Percentiles rank a stretch among this genome's conserved stretches.
These are phyloP conservation scores for Conomelus anceps DNA, from an alignment of 2,888 invertebrate species.

Conservation along the genomic window DNA sequence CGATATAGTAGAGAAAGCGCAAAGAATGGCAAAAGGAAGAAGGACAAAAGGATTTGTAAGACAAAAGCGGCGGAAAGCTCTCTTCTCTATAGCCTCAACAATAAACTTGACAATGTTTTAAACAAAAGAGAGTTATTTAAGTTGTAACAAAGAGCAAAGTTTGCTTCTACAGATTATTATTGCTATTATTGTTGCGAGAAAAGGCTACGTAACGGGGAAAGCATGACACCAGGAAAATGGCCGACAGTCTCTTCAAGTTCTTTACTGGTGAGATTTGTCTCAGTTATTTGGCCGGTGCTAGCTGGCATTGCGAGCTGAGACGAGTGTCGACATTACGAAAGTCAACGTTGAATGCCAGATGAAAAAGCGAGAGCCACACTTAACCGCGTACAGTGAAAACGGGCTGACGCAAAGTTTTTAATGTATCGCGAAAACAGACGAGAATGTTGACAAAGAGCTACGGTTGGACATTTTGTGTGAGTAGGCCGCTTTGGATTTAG, in stretches of 20 bases:
- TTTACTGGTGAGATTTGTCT: background rate
- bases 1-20: background rate
- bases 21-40: background rate
- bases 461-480: background rate
- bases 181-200: background rate
- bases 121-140: background rate
- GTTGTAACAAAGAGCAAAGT: background rate
- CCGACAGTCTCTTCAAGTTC: background rate
- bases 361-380: too few species aligned
- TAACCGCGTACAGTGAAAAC: background rate
- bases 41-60: background rate
- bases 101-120: background rate
- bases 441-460: background rate
- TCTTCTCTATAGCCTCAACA: background rate
- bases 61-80: background rate
- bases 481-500: too few species aligned
- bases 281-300: background rate
- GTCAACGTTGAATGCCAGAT: too few species aligned
- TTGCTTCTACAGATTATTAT: background rate
- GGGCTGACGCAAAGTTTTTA: background rate
- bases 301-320: background rate
- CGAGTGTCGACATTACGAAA: too few species aligned
- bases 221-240: background rate
- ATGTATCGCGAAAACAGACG: background rate
- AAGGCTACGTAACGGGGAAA: background rate